These are phyloP conservation scores for Mormyrus iriodes DNA, from an alignment of 2,113 vertebrate species.

Conservation along the genomic window DNA sequence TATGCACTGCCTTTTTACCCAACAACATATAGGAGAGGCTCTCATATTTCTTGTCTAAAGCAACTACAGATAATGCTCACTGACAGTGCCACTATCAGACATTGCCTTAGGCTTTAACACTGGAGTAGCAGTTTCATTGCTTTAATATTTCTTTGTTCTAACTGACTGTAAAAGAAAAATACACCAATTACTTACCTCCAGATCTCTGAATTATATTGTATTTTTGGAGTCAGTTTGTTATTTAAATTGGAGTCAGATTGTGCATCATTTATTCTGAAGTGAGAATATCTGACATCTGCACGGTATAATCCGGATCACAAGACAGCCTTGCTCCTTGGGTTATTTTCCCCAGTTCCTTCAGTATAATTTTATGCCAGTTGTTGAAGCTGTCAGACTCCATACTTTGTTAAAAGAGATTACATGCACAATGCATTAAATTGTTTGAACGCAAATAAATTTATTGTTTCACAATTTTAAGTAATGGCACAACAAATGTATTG, in stretches of 20 bases:
- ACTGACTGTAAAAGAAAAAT: background rate
- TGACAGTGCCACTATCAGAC: background rate
- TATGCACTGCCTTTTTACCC: background rate
- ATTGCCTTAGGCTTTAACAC: background rate
- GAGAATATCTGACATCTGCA: background rate
- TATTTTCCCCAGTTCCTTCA: background rate
- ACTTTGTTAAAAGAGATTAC: background rate
- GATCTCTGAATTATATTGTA: background rate
- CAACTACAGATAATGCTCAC: background rate
- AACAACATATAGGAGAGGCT: background rate
- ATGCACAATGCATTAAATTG: background rate
- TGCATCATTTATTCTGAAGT: background rate
- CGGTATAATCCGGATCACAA: background rate
- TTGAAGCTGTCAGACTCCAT: background rate
- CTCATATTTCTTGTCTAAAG: background rate
- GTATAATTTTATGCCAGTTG: background rate
- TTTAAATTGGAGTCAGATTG: background rate
- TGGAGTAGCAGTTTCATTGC: background rate
- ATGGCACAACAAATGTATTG: background rate
- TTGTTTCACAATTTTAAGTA: background rate
- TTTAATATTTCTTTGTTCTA: background rate
- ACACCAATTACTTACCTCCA: background rate
- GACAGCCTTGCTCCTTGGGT: background rate
- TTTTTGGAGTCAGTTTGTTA: background rate
- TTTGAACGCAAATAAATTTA: background rate